A percentile compares a stretch with the other conserved stretches of the same genome.
Evolutionary conservation across 2,797 vertebrate species (phyloP).

Genomic region (Tragopan temminckii): DNA sequence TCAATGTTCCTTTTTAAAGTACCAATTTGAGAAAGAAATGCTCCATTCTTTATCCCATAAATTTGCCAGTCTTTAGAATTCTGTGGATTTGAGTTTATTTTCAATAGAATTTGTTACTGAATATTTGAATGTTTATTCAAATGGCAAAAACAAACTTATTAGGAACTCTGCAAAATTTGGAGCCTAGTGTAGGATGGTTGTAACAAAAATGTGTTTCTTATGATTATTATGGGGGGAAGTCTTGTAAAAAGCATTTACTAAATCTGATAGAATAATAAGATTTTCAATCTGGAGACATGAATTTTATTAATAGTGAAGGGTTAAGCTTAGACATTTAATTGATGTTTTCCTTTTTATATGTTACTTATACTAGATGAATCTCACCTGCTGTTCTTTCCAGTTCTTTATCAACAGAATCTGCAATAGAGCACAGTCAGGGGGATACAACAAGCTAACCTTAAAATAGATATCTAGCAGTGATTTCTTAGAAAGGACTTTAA

Average conservation of each 20-base stretch:
- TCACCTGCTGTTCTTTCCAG: background rate
- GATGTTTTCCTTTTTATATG: background rate
- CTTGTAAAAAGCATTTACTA: background rate
- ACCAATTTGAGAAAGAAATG: background rate
- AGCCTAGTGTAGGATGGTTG: background rate
- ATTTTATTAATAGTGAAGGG: background rate
- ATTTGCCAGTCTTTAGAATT: too few relatives aligned
- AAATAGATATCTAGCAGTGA: background rate
- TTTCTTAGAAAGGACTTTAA: background rate
- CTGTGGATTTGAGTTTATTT: too few relatives aligned
- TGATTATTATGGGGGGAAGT: accelerated
- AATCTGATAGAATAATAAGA: background rate
- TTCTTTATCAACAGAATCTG: background rate
- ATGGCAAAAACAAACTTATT: background rate
- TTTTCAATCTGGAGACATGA: background rate
- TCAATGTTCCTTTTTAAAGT: background rate
- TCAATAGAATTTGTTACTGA: too few relatives aligned
- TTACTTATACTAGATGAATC: background rate
- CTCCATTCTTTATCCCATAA: background rate
- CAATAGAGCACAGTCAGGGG: background rate
- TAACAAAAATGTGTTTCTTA: background rate
- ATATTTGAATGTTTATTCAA: background rate
- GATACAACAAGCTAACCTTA: background rate
- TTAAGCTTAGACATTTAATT: background rate
- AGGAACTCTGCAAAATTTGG: background rate